These are phyloP conservation scores for Drosophila ercepeae DNA, from an alignment of 1,140 invertebrate species.

Conservation along the genomic window DNA sequence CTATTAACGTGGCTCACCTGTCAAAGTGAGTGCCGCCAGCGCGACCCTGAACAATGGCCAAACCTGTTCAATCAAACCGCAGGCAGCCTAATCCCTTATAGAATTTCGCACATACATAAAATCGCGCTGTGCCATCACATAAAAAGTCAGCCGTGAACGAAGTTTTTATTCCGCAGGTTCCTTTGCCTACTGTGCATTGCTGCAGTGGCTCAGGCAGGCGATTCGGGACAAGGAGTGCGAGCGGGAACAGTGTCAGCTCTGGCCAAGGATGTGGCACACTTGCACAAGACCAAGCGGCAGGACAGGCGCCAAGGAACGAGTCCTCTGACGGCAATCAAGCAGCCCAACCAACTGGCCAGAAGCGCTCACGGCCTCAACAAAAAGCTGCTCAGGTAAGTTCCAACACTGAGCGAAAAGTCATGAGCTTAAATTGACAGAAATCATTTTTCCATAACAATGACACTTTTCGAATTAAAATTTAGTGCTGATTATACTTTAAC, in stretches of 20 bases:
- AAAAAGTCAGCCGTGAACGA: constrained; percentile 63
- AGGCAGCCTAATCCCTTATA: constrained; percentile 60
- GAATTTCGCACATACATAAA: constrained; percentile 72
- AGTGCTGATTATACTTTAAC: too few relatives aligned
- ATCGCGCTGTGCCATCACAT: constrained; percentile 33
- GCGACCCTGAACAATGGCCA: constrained; percentile 64
- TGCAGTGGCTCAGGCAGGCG: constrained; percentile 33
- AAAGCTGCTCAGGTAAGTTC: constrained; percentile 76
- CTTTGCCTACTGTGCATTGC: constrained; percentile 59
- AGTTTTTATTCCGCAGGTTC: constrained; percentile 52
- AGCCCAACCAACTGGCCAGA: constrained; percentile 53
- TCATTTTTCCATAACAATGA: neutral
- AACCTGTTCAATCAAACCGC: constrained; percentile 48
- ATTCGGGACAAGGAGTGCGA: constrained; percentile 3
- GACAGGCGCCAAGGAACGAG: constrained; percentile 26
- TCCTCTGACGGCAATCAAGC: constrained; percentile 44
- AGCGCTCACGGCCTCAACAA: constrained; percentile 75
- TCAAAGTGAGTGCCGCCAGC: constrained; percentile 39
- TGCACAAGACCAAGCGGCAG: constrained; percentile 65
- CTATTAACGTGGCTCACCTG: constrained; percentile 36
- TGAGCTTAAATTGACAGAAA: neutral
- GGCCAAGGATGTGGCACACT: constrained; percentile 60
- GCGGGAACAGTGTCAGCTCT: constrained; percentile 4
- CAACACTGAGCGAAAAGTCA: neutral
- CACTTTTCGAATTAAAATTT: neutral